Conservation (phyloP, 2,888 invertebrate genomes). For the Polyommatus icarus region DNA sequence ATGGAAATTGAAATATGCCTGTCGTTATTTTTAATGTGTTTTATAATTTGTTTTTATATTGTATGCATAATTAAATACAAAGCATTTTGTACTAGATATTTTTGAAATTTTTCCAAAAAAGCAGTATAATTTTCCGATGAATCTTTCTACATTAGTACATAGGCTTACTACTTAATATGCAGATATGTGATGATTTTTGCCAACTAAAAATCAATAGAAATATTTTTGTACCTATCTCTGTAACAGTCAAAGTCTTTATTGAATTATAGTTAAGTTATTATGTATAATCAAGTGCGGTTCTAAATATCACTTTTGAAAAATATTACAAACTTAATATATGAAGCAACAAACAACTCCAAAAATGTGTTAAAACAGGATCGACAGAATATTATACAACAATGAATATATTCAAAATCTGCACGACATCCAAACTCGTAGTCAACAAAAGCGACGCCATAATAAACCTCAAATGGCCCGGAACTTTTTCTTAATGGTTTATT, state of each 20-base stretch:
- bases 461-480: slow-evolving; percentile 77
- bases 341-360: not conserved
- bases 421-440: slow-evolving; percentile 58
- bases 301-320: not conserved
- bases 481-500: slow-evolving; percentile 79
- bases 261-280: no score
- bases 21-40: slow-evolving; percentile 19
- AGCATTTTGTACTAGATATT: not conserved
- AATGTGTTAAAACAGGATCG: not conserved
- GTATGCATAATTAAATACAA: slow-evolving; percentile 15
- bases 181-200: not conserved
- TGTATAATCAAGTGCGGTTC: no score
- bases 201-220: no score
- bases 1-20: slow-evolving; percentile 25
- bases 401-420: slow-evolving; percentile 29
- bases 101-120: not conserved
- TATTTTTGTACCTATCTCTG: no score
- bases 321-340: not conserved
- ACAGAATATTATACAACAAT: not conserved
- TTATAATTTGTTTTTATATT: not conserved
- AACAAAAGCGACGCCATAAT: slow-evolving; percentile 72
- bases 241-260: no score
- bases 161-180: not conserved
- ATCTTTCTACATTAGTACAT: not conserved
- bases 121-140: not conserved